Percentiles rank a stretch among this genome's conserved stretches.
Evolutionary conservation across 2,888 invertebrate species (phyloP).

Genomic region (Embidobia sp.): DNA sequence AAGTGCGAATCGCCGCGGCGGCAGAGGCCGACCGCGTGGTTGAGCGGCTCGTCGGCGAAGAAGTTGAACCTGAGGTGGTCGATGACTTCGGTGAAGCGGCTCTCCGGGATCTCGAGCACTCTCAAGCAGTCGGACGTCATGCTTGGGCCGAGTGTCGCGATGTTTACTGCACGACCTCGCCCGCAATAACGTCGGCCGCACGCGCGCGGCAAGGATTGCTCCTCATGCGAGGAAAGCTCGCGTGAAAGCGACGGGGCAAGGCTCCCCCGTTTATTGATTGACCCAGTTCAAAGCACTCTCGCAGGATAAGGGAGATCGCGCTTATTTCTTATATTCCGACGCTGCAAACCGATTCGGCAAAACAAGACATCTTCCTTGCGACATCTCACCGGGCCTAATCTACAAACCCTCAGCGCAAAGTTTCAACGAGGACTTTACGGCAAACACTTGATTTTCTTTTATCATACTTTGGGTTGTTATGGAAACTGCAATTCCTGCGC

Average conservation of each 20-base stretch:
- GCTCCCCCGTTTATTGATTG: constrained; percentile 79
- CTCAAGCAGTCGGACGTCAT: constrained; percentile 79
- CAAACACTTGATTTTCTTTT: too few species aligned
- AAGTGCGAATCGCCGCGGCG: constrained; percentile 87
- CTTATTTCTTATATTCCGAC: constrained; percentile 1
- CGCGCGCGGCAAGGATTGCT: constrained; percentile 69
- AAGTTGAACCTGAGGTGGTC: constrained; percentile 88
- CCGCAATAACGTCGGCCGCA: constrained; percentile 52
- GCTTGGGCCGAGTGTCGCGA: constrained; percentile 61
- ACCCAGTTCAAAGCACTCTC: constrained; percentile 76
- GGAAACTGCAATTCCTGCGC: too few species aligned
- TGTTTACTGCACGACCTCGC: constrained; percentile 49
- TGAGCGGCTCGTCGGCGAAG: constrained; percentile 92
- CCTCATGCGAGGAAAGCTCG: constrained; percentile 67
- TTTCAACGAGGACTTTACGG: too few species aligned
- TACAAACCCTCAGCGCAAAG: too few species aligned
- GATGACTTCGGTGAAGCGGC: constrained; percentile 85
- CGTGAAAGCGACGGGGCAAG: too few species aligned
- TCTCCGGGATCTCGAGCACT: constrained; percentile 82
- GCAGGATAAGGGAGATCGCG: constrained; percentile 31
- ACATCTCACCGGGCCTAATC: too few species aligned
- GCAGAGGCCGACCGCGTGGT: constrained; percentile 89
- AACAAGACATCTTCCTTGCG: too few species aligned
- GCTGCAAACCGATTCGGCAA: too few species aligned
- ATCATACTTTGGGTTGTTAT: too few species aligned